These are phyloP conservation scores for Chrysotoxum bicinctum DNA, from an alignment of 2,888 invertebrate genomes.

Conservation along the genomic window DNA sequence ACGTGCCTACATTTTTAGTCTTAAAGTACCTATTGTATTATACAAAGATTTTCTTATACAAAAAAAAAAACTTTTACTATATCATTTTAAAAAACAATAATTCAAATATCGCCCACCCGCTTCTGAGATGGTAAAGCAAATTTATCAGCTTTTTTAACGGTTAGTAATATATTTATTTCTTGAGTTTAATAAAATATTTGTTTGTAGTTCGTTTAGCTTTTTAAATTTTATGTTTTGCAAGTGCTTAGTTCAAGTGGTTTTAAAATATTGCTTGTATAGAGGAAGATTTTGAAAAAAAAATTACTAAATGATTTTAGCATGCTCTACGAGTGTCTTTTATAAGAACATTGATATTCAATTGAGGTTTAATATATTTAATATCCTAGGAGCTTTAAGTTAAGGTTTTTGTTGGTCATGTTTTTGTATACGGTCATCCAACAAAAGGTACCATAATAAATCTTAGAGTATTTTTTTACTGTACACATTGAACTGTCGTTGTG, in stretches of 20 bases:
- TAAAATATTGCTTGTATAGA: neutral
- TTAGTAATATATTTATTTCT: conserved; percentile 75
- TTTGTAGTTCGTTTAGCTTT: conserved; percentile 16
- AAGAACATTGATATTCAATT: no score
- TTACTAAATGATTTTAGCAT: no score
- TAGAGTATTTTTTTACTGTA: no score
- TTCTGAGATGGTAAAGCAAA: conserved; percentile 73
- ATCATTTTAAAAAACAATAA: conserved; percentile 35
- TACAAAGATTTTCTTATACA: conserved; percentile 66
- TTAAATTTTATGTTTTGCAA: conserved; percentile 41
- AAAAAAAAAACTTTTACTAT: conserved; percentile 43
- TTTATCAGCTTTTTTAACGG: conserved; percentile 73
- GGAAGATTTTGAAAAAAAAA: neutral
- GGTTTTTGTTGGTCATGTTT: no score
- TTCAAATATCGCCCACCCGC: conserved; percentile 70
- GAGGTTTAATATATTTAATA: no score
- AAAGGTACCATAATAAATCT: no score
- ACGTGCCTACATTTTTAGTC: conserved; percentile 3
- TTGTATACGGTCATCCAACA: no score
- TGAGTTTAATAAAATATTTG: neutral
- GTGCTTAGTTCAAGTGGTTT: conserved; percentile 25
- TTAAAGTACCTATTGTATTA: conserved; percentile 73
- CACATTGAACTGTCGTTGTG: no score
- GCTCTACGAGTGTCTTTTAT: no score
- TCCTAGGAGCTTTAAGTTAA: no score